These are phyloP conservation scores for Vidua macroura DNA, from an alignment of 2,113 vertebrate species.

Conservation along the genomic window DNA sequence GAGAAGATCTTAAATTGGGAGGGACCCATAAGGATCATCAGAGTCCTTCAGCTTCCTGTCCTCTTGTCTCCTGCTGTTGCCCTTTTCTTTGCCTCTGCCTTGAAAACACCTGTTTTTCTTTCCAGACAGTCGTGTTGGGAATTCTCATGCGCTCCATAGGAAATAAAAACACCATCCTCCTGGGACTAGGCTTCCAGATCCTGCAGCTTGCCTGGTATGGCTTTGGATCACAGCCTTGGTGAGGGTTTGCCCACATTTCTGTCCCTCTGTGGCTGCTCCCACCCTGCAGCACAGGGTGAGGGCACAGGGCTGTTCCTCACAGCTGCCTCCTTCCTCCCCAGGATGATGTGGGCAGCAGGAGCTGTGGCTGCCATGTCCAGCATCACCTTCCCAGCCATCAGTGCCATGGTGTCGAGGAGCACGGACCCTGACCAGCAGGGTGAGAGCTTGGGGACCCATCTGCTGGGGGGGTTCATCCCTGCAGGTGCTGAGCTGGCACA, in stretches of 20 bases:
- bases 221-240: slow-evolving; percentile 92
- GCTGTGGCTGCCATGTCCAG: slow-evolving; percentile 91
- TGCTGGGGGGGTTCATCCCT: neutral
- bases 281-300: neutral
- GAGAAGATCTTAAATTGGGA: neutral
- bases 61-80: neutral
- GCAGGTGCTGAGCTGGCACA: neutral
- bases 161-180: slow-evolving; percentile 90
- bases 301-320: neutral
- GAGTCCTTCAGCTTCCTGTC: neutral
- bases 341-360: slow-evolving; percentile 95
- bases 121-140: slow-evolving; percentile 86
- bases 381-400: slow-evolving; percentile 89
- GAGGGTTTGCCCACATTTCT: slow-evolving; percentile 31
- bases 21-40: neutral
- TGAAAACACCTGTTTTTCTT: neutral
- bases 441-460: neutral
- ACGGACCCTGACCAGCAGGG: slow-evolving; percentile 90
- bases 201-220: slow-evolving; percentile 91
- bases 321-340: slow-evolving; percentile 8
- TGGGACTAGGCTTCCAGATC: slow-evolving; percentile 90
- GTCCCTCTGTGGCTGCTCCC: neutral
- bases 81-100: neutral
- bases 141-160: slow-evolving; percentile 91
- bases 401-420: slow-evolving; percentile 86